Base-by-base conservation (phyloP, 2,797 vertebrate genomes). In the Cercopithecus mitis region DNA sequence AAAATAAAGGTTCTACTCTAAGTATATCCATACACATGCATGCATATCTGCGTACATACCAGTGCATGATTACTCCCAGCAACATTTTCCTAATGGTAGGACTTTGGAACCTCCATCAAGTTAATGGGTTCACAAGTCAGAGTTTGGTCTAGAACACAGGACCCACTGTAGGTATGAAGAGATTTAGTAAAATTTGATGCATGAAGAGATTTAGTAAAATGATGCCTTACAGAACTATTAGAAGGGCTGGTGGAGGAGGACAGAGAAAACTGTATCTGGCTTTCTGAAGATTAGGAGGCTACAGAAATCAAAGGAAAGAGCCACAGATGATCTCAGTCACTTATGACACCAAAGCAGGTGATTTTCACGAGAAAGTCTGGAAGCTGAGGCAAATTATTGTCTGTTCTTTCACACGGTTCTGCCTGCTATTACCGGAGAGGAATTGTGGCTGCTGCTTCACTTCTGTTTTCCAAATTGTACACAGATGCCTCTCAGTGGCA, bases 231-330 rank as follows among this genome's bases (percentile, higher is more conserved):
- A 77, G 47, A 72, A 80, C 3, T 39, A 72, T 57, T 41, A 41
- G 8, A 67, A n/a, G 50, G 33, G 20, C 39, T 86, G 36, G 22
- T 87, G 17, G 57, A 92, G 22, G 52, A 94, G 14, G 36, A 55
- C 13, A 80, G 33, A 25, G 39, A 87, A 67, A 90, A 58, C 5
- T 67, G 3, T 20, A 27, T 55, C 13, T 72, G 43, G 39, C 22
- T 95, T 91, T 79, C 25, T 72, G 58, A 94, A 92, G n/a, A 76
- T 43, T 30, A 88, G 75, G 90, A 88, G 20, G 19, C n/a, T 89
- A 1, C 20, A 58, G 61, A 76, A 86, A 87, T 91, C 19, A 76
- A 75, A 86, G 47, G 43, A 50, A 45, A 52, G 4, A 67, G 41
- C 10, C 39, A 36, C 27, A 70, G 19, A 14, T 72, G 36, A 83